A percentile compares a stretch with the other conserved stretches of the same genome.
Evolutionary conservation across 2,113 vertebrate species (phyloP).

Genomic region (Notothenia rossii): DNA sequence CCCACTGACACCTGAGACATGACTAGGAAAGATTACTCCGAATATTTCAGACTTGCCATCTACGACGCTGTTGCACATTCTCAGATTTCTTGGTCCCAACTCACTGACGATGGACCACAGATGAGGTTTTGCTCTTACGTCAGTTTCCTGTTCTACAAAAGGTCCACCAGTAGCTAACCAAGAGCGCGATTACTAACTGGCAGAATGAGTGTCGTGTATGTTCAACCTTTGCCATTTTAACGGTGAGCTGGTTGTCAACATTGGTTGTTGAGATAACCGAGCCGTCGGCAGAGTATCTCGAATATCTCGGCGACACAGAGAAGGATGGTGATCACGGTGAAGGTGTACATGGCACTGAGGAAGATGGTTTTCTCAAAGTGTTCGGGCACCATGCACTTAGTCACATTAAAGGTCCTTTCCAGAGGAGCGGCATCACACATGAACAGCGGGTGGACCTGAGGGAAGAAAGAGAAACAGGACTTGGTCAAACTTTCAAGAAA

Average conservation of each 20-base stretch:
- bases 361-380: conserved; percentile 95
- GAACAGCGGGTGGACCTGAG: conserved; percentile 86
- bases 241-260: conserved; percentile 31
- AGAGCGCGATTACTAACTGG: conserved; percentile 28
- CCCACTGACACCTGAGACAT: conserved; percentile 54
- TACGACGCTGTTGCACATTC: conserved; percentile 22
- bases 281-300: conserved; percentile 88
- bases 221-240: conserved; percentile 4
- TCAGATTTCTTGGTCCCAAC: conserved; percentile 30
- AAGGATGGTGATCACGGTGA: conserved; percentile 89
- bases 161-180: conserved; percentile 42
- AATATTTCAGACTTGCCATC: conserved; percentile 45
- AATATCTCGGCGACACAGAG: conserved; percentile 89
- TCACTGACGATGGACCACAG: conserved; percentile 39
- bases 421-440: conserved; percentile 86
- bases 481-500: background rate
- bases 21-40: conserved; percentile 38
- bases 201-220: conserved; percentile 2
- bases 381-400: conserved; percentile 89
- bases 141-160: conserved; percentile 30
- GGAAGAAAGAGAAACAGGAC: conserved; percentile 58
- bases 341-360: conserved; percentile 91
- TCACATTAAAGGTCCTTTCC: conserved; percentile 85
- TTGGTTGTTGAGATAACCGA: conserved; percentile 85
- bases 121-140: conserved; percentile 32